Evolutionary conservation across 1,140 invertebrate species (phyloP), one percentile per base, ranked within the genome.

Genomic region (Monomorium pharaonis): DNA sequence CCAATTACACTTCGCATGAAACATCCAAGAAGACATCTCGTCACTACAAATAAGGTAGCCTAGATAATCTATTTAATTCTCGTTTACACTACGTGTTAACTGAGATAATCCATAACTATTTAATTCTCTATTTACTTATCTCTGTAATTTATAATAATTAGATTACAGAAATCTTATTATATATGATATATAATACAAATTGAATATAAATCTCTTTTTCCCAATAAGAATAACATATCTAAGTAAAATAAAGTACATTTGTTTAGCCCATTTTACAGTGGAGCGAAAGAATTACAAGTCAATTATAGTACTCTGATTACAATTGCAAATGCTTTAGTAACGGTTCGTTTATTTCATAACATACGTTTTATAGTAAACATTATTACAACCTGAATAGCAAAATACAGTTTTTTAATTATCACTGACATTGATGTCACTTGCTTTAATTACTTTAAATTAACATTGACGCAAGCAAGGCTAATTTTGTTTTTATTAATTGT

Each of bases 1-100:
- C 67, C 58, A 72, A 83, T 72, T 83, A 72, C 49, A 44, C 4
- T 72, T 83, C 2, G 21, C 14, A 47, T 58, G 12, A 83, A 81
- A 56, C 30, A 63, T 14, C 33, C 1, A 37, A 37, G 37, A 7
- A 37, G 37, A 37, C 37, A 37, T 37, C 37, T 27, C 0, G 7
- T n/a, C 21, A n/a, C 1, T 56, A 14, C 65, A 44, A 70, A 30
- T 56, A 27, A 69, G 12, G 5, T 16, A 65, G 9, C 21, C 21
- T 24, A 27, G 16, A 21, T 54, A 5, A n/a, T 54, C 10, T 27
- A 18, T 69, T 80, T 51, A 51, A 62, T 37, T 65, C 14, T 62
- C 24, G 6, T 63, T 77, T 30, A 49, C 4, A 12, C 58, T 33
- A n/a, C 6, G 18, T 42, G 7, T 33, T 58, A 30, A 14, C 27